Conservation (phyloP, 2,888 invertebrate species). For the Hyposoter dolosus region DNA sequence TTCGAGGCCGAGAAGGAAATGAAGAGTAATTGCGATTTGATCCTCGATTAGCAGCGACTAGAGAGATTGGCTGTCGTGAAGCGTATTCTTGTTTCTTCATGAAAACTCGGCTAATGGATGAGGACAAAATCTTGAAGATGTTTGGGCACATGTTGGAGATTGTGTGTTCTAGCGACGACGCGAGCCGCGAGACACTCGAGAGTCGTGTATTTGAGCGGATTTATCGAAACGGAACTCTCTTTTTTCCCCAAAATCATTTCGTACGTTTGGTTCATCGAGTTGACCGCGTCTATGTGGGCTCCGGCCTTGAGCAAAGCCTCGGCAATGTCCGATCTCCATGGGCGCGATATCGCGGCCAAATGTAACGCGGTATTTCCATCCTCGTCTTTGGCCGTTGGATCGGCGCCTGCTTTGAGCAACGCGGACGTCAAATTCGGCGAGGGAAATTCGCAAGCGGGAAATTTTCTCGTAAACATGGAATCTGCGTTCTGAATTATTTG, state of each 20-base stretch:
- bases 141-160: constrained; percentile 74
- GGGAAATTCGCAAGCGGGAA: constrained; percentile 90
- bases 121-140: constrained; percentile 79
- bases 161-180: constrained; percentile 87
- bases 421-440: constrained; percentile 90
- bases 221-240: constrained; percentile 88
- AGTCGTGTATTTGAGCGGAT: constrained; percentile 91
- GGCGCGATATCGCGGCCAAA: constrained; percentile 91
- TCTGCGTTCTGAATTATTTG: constrained; percentile 95
- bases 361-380: constrained; percentile 96
- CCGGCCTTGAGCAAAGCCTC: constrained; percentile 91
- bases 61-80: constrained; percentile 60
- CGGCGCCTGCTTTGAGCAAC: constrained; percentile 93
- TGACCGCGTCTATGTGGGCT: constrained; percentile 94
- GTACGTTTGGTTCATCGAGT: constrained; percentile 92
- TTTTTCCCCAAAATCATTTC: constrained; percentile 89
- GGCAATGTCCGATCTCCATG: constrained; percentile 86
- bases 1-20: neutral
- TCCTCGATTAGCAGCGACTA: constrained; percentile 65
- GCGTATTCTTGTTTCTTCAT: neutral
- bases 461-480: constrained; percentile 88
- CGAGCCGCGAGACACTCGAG: constrained; percentile 95
- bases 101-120: constrained; percentile 75
- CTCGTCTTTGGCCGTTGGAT: constrained; percentile 92
- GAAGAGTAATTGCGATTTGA: constrained; percentile 22